Conservation (phyloP, 2,797 vertebrate genomes). For the Acestrorhynchus altus region DNA sequence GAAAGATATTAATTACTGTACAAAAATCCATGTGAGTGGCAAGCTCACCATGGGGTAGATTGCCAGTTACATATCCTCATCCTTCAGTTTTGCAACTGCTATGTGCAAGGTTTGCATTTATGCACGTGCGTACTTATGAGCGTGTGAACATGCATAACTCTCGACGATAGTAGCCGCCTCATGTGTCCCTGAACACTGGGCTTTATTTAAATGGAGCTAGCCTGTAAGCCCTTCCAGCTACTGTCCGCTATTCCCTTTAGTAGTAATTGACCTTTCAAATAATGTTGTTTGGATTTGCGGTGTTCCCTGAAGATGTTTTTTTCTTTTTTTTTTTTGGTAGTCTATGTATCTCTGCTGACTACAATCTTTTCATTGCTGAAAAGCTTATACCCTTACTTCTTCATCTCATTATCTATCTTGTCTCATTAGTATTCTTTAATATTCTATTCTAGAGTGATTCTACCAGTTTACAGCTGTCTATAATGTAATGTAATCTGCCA, state of each 20-base stretch:
- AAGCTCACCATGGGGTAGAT: slow-evolving; percentile 67
- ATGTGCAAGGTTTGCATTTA: neutral
- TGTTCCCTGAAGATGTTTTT: slow-evolving; percentile 27
- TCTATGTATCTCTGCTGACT: slow-evolving; percentile 34
- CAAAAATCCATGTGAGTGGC: slow-evolving; percentile 59
- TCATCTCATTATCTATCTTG: slow-evolving; percentile 50
- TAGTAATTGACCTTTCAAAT: slow-evolving; percentile 55
- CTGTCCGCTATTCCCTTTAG: slow-evolving; percentile 35
- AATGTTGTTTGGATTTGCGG: slow-evolving; percentile 48
- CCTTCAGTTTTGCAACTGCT: neutral
- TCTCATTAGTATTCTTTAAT: slow-evolving; percentile 50
- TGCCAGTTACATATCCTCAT: neutral
- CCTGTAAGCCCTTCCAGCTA: slow-evolving; percentile 25
- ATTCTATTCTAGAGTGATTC: slow-evolving; percentile 28
- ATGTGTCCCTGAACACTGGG: slow-evolving; percentile 8
- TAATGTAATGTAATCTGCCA: slow-evolving; percentile 49
- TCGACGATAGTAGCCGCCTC: neutral
- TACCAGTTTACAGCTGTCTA: slow-evolving; percentile 37
- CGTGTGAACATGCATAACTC: neutral
- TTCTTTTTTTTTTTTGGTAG: slow-evolving; percentile 39
- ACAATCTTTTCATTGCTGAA: slow-evolving; percentile 43
- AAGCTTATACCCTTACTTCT: slow-evolving; percentile 58
- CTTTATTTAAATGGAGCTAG: slow-evolving; percentile 33
- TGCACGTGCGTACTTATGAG: neutral
- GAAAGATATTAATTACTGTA: slow-evolving; percentile 76